Base-by-base conservation (phyloP, 30 jellyfish, hydroid and myxozoan species). In the Hydractinia symbiolongicarpus region DNA sequence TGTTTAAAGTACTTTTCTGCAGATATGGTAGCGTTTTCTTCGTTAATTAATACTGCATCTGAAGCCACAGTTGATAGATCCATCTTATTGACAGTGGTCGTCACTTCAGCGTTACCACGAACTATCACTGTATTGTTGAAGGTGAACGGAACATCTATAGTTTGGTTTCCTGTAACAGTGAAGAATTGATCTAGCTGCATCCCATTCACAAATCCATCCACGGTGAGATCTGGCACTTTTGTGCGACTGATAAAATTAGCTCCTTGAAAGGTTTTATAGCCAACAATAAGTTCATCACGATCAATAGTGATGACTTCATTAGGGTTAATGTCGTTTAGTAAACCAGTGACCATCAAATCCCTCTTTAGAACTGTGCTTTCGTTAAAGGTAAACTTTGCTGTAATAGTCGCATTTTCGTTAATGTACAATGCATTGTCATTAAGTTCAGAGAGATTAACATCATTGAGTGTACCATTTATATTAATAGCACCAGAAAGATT, bases 31-130 rank as follows among this genome's bases (percentile, higher is more conserved):
- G 78, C 90, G 84, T 57, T 19, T 4, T 53, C 9, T 67, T 91
- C 90, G 56, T 52, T 74, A 55, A 83, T 14, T 14, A 53, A 50
- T 40, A 93, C 90, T 7, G 96, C 81, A 50, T 84, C 93, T 53
- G 73, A 58, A 50, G 66, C 86, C 9, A 53, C 79, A 16, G 44
- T n/a, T 5, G 95, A 83, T 4, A 93, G 69, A 56, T 93, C 95
- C 76, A 87, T 73, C 40, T 86, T 92, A 70, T 87, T 93, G 8
- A 87, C 85, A 40, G 54, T 76, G 5, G 95, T 96, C 54, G 57
- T 56, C 21, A 93, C 50, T 5, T 68, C 21, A 15, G 84, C 62
- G 67, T 87, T 61, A 8, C 90, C 90, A 8, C 61, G n/a, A n/a
- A 87, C 77, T 15, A 69, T 55, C 9, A 79, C 51, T 9, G 70